phyloP scores from a whole-genome alignment of 1,140 invertebrate genomes.

The Zophobas atratus region DNA sequence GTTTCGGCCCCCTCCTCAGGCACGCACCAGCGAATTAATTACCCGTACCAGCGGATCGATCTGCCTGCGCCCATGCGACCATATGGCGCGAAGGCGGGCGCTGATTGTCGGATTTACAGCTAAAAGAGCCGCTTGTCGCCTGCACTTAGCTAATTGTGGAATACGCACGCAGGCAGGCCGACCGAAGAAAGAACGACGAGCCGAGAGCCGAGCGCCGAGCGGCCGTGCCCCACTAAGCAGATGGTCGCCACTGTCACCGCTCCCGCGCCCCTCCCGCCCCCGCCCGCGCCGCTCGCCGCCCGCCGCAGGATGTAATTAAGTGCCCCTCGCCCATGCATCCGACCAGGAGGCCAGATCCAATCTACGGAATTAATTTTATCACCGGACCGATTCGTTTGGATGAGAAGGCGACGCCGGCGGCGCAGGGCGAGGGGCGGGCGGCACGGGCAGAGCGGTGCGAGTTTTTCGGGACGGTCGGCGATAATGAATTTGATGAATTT shows the following conservation, averaged over 20 bases:
- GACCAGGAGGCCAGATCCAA: slow-evolving; percentile 35
- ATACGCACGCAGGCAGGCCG: slow-evolving; percentile 11
- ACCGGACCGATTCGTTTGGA: slow-evolving; percentile 29
- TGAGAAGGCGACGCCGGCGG: no score
- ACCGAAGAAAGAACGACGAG: slow-evolving; percentile 19
- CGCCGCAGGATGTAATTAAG: slow-evolving; percentile 47
- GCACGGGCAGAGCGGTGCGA: no score
- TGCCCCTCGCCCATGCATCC: slow-evolving; percentile 35
- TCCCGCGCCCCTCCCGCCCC: slow-evolving; percentile 4
- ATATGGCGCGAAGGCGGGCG: slow-evolving; percentile 44
- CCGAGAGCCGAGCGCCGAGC: not conserved
- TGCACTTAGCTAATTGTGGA: slow-evolving; percentile 44
- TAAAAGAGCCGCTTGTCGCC: slow-evolving; percentile 41
- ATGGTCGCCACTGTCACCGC: slow-evolving; percentile 49
- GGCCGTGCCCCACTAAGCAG: slow-evolving; percentile 46
- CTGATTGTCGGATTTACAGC: slow-evolving; percentile 49
- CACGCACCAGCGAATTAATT: no score
- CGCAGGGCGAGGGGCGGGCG: no score
- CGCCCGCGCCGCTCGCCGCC: slow-evolving; percentile 22
- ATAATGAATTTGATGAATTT: no score
- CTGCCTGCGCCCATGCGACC: not conserved
- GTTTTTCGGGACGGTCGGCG: no score
- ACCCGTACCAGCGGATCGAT: no score
- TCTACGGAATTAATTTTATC: slow-evolving; percentile 42
- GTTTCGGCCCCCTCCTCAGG: no score